phyloP scores from a whole-genome alignment of 1,140 invertebrate species.

The Charaxes varanes region DNA sequence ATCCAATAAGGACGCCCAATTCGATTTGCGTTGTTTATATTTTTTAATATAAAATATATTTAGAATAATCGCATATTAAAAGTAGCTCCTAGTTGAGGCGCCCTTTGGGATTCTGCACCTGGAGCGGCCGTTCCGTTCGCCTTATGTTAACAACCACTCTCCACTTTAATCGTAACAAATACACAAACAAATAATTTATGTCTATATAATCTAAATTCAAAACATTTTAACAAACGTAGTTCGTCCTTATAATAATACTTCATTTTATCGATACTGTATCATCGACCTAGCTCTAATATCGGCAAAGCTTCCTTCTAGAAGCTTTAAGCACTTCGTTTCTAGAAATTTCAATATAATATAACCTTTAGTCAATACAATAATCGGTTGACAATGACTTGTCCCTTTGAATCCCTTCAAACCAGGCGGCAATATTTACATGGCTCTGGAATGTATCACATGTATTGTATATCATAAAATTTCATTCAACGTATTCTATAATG shows the following conservation, averaged over 20 bases:
- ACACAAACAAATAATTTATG: constrained; percentile 11
- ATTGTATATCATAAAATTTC: background rate
- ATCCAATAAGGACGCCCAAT: no score
- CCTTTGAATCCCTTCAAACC: constrained; percentile 1
- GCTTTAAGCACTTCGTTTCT: constrained; percentile 21
- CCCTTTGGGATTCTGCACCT: no score
- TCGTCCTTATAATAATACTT: constrained; percentile 4
- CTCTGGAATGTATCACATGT: constrained; percentile 6
- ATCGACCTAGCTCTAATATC: constrained; percentile 14
- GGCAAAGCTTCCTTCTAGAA: constrained; percentile 19
- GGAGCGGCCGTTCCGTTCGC: no score
- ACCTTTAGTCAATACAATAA: constrained; percentile 4
- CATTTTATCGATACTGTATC: constrained; percentile 11
- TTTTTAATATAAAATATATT: no score
- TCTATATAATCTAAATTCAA: constrained; percentile 15
- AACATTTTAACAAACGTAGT: constrained; percentile 18
- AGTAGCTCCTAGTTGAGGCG: no score
- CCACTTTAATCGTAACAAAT: background rate
- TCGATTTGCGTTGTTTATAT: no score
- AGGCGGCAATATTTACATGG: constrained; percentile 1
- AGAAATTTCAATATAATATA: constrained; percentile 13
- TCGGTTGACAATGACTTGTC: constrained; percentile 1
- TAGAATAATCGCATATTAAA: no score
- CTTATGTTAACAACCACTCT: no score
- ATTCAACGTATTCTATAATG: constrained; percentile 4